phyloP scores from a whole-genome alignment of 1,140 invertebrate genomes.

The Pemphigus obesinymphae region DNA sequence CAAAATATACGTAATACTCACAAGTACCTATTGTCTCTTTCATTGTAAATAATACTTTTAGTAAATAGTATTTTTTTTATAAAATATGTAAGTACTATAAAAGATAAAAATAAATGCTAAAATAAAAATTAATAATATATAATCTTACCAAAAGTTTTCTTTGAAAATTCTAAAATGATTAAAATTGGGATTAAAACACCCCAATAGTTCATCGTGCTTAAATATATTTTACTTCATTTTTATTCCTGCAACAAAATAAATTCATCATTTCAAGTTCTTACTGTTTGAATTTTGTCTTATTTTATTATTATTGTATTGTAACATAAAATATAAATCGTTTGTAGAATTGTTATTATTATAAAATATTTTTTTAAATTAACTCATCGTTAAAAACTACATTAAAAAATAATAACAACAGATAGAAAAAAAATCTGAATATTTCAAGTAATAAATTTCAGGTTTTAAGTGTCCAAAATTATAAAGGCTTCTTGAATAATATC shows the following conservation, averaged over 20 bases:
- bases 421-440: not conserved
- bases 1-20: too few species aligned
- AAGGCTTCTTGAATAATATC: not conserved
- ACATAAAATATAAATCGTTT: not conserved
- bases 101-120: not conserved
- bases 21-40: too few species aligned
- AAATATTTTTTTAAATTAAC: too few species aligned
- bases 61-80: too few species aligned
- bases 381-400: not conserved
- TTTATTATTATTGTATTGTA: not conserved
- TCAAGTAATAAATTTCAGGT: not conserved
- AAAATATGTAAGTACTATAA: not conserved
- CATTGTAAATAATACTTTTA: too few species aligned
- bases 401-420: not conserved
- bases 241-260: not conserved
- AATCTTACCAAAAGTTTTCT: constrained; percentile 6
- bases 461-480: not conserved
- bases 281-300: not conserved
- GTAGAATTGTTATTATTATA: not conserved
- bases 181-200: not conserved
- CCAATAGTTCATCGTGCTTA: constrained; percentile 6
- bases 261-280: not conserved
- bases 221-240: not conserved
- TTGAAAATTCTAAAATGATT: not conserved
- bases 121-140: not conserved